These are phyloP conservation scores for Vulpes vulpes DNA, from an alignment of 2,113 vertebrate species.

Conservation along the genomic window DNA sequence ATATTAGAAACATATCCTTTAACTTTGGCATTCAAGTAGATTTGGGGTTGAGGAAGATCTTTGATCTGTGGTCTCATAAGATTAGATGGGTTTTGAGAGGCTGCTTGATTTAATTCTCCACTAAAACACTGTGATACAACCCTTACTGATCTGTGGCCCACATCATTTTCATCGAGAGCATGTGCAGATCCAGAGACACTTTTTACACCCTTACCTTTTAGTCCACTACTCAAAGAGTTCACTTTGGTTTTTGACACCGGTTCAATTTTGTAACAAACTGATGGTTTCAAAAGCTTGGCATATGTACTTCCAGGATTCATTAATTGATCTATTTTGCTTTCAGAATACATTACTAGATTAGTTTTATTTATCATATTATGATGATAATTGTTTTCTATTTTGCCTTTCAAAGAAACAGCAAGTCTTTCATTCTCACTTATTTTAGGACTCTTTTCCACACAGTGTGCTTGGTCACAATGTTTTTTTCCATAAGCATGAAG, in stretches of 20 bases:
- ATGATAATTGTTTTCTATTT: background rate
- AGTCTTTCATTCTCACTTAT: constrained; percentile 41
- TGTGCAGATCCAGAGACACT: background rate
- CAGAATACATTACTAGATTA: background rate
- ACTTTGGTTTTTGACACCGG: background rate
- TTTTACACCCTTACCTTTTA: constrained; percentile 51
- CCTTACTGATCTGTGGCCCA: constrained; percentile 16
- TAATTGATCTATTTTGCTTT: constrained; percentile 57
- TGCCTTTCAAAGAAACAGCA: constrained; percentile 55
- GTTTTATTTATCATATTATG: background rate
- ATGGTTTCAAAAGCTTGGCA: constrained; percentile 11
- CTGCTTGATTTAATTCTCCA: background rate
- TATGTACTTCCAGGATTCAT: background rate
- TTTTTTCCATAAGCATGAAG: constrained; percentile 77
- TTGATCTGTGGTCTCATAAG: constrained; percentile 77
- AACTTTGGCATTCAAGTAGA: constrained; percentile 83
- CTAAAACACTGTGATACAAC: background rate
- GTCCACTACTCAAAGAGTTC: background rate
- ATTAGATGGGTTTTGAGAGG: background rate
- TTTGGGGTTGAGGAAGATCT: constrained; percentile 83
- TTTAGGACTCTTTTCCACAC: constrained; percentile 36
- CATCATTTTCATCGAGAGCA: constrained; percentile 36
- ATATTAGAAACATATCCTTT: constrained; percentile 88
- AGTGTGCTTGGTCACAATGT: constrained; percentile 3
- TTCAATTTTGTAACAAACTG: constrained; percentile 50